phyloP scores from a whole-genome alignment of 2,888 invertebrate species.

The Drosophila meridionalis region DNA sequence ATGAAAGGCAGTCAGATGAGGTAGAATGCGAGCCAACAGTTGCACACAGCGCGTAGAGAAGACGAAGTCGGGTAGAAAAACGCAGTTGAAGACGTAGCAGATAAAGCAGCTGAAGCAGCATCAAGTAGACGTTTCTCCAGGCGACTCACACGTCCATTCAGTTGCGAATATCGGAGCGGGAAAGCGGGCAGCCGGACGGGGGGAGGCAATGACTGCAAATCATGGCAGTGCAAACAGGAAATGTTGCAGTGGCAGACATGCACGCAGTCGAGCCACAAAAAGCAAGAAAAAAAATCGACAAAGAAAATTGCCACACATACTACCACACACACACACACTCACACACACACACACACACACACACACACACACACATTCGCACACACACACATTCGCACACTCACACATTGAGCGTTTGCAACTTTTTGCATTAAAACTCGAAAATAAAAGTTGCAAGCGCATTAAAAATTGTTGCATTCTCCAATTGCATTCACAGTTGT shows the following conservation, averaged over 20 bases:
- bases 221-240: slow-evolving; percentile 78
- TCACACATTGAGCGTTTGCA: slow-evolving; percentile 22
- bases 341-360: slow-evolving; percentile 15
- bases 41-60: slow-evolving; percentile 20
- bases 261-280: slow-evolving; percentile 30
- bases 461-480: slow-evolving; percentile 80
- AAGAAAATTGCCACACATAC: slow-evolving; percentile 30
- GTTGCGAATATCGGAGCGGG: background rate
- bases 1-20: slow-evolving; percentile 49
- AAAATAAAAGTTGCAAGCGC: slow-evolving; percentile 75
- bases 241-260: slow-evolving; percentile 55
- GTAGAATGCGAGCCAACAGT: slow-evolving; percentile 18
- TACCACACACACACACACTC: background rate
- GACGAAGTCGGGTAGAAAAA: slow-evolving; percentile 1
- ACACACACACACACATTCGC: slow-evolving; percentile 2
- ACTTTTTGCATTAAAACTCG: slow-evolving; percentile 75
- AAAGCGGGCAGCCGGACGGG: background rate
- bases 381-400: slow-evolving; percentile 6
- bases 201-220: slow-evolving; percentile 67
- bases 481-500: slow-evolving; percentile 56
- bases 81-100: slow-evolving; percentile 1
- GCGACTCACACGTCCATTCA: slow-evolving; percentile 57
- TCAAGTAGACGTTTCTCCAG: slow-evolving; percentile 47
- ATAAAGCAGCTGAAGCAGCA: slow-evolving; percentile 14
- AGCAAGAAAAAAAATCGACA: slow-evolving; percentile 24